Base-by-base conservation (phyloP, 2,113 vertebrate genomes). In the Menura novaehollandiae region DNA sequence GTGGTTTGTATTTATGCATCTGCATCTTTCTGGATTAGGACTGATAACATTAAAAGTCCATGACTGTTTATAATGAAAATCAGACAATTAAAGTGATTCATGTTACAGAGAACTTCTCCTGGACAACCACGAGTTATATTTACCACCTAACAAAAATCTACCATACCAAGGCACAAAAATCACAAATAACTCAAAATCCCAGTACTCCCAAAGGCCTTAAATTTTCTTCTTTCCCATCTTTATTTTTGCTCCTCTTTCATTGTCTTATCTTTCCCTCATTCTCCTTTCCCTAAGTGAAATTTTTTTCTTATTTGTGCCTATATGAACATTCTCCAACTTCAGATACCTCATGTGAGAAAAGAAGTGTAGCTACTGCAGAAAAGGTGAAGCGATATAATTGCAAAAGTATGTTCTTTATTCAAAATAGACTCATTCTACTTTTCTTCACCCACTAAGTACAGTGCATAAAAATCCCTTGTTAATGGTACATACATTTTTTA, bases 401-500 rank as follows among this genome's bases (percentile, higher is more conserved):
- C 74, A 96, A 63, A 95, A 95, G 37, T 41, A 24, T 89, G 66
- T 73, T 93, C 78, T 74, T 97, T 68, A 92, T 95, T 88, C 59
- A 30, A 69, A 91, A 93, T 71, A 94, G 66, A 90, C 66, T 93
- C 89, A 77, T 94, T 94, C 79, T 93, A 84, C 78, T 90, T 93
- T 75, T 59, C 80, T 79, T 78, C 52, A 41, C 30, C n/a, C 53
- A 55, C 46, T 68, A 89, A 95, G 75, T 92, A 94, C 17, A 75
- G 63, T 55, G 59, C 59, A 89, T 55, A 95, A 93, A 94, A 93
- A 79, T 96, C 75, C 78, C 79, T 97, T 88, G 77, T 95, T 97
- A 96, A 93, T 23, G 35, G 85, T 71, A 37, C 71, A 96, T 98
- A 55, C 80, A 98, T 98, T 97, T 98, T 98, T 98, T 94, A 98